These are phyloP conservation scores for Regulus satrapa DNA, from an alignment of 2,113 vertebrate species.

Conservation along the genomic window DNA sequence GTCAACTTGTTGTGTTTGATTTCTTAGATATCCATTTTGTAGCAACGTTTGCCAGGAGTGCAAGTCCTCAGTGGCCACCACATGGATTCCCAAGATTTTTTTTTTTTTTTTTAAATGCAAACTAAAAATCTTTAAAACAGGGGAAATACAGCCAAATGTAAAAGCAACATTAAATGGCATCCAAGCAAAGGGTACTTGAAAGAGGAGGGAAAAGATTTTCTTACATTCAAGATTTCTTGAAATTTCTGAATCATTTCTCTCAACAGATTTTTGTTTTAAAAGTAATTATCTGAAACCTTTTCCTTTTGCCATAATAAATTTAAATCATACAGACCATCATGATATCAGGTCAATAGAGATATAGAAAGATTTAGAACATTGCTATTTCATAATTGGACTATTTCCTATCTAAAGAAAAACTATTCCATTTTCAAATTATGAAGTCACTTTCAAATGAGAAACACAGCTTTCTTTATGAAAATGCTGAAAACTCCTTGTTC, in stretches of 20 bases:
- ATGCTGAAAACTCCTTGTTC: neutral
- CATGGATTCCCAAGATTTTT: neutral
- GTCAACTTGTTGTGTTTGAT: neutral
- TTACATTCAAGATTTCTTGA: neutral
- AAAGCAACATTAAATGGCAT: neutral
- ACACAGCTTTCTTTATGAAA: neutral
- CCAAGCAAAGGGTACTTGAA: neutral
- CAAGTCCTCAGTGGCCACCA: neutral
- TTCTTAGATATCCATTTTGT: neutral
- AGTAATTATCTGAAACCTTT: neutral
- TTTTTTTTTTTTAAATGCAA: neutral
- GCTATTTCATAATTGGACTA: neutral
- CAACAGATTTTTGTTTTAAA: neutral
- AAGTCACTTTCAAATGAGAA: neutral
- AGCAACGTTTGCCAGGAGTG: neutral
- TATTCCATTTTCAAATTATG: neutral
- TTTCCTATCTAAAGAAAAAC: neutral
- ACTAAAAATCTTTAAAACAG: neutral
- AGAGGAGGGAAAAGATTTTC: neutral
- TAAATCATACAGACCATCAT: neutral
- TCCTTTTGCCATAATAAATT: neutral
- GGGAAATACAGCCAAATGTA: conserved; percentile 18
- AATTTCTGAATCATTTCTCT: neutral
- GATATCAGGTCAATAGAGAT: neutral
- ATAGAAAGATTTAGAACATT: neutral